Evolutionary conservation across 92 coral and sea anemone genomes (phyloP), one percentile per base, ranked within the genome.

Genomic region (Parazoanthus darwini): DNA sequence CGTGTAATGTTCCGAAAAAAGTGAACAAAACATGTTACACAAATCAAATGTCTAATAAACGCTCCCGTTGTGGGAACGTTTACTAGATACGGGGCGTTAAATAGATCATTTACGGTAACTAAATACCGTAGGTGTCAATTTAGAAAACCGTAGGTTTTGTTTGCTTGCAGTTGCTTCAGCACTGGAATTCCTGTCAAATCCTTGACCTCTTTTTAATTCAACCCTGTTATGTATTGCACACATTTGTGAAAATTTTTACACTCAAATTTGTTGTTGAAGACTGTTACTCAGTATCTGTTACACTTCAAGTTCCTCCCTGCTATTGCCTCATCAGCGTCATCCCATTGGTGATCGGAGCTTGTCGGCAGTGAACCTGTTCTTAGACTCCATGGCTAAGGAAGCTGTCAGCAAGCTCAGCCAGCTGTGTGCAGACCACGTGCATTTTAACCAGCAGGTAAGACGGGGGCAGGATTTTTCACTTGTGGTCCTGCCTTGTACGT

Each of bases 271-370:
- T 43, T 46, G 42, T 44, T 77, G 22, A 37, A 44, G 39, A n/a
- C 44, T 46, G n/a, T 14, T 75, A 6, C 8, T 46, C 39, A 54
- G 23, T 48, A 58, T 25, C 29, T 23, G 0, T 58, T 16, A n/a
- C 51, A 22, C 70, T 18, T 20, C 23, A 63, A 63, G 70, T 63
- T 63, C 25, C 70, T 63, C n/a, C 6, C 44, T 42, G 73, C 29
- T 88, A 44, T 35, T 35, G 51, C 29, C 46, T 35, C 46, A 68
- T 8, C 85, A 97, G 99, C 98, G 99, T n/a, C 98, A 95, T 88
- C 98, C 96, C 11, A 92, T 97, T 25, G 99, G 99, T 48, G 99
- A 97, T 23, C 94, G 99, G 85, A 97, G 99, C 86, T 75, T 97
- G 85, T 89, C 99, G 13, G 99, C 99, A 9, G 95, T 97, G 35